Percentiles rank a stretch among this genome's conserved stretches.
phyloP scores from a whole-genome alignment of 1,140 invertebrate genomes.

The Archivesica marissinica region DNA sequence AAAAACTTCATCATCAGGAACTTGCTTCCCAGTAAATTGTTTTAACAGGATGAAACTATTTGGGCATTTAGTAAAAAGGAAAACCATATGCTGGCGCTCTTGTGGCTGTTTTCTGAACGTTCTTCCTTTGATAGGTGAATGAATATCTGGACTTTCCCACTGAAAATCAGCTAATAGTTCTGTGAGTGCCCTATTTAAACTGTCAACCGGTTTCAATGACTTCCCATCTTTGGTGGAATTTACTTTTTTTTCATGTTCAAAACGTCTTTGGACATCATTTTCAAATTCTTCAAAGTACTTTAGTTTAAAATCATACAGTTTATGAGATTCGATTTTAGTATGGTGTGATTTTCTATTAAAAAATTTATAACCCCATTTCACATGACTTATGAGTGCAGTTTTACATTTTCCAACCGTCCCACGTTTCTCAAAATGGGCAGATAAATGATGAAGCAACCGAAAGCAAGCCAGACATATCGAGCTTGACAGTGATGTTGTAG shows the following conservation, averaged over 20 bases:
- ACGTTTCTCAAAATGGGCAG: constrained; percentile 25
- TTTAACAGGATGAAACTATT: constrained; percentile 60
- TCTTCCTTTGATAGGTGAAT: constrained; percentile 71
- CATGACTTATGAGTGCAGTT: not conserved
- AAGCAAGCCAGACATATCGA: constrained; percentile 58
- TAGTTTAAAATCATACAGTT: constrained; percentile 72
- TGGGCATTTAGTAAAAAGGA: constrained; percentile 68
- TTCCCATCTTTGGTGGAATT: not conserved
- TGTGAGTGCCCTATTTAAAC: constrained; percentile 66
- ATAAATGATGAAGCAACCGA: constrained; percentile 57
- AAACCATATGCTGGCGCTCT: constrained; percentile 60
- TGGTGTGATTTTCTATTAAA: constrained; percentile 64
- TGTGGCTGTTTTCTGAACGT: constrained; percentile 26
- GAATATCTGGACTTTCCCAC: constrained; percentile 74
- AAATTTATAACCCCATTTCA: constrained; percentile 78
- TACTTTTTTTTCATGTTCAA: not conserved
- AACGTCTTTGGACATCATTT: constrained; percentile 65
- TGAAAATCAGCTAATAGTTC: constrained; percentile 73
- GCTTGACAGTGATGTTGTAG: not conserved
- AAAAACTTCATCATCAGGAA: constrained; percentile 72
- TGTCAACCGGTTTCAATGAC: constrained; percentile 45
- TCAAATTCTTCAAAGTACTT: constrained; percentile 78
- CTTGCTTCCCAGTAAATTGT: constrained; percentile 69
- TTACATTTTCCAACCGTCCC: constrained; percentile 8
- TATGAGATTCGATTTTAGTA: constrained; percentile 45